Base-by-base conservation (phyloP, 2,888 invertebrate species). In the Apodemia duryi region DNA sequence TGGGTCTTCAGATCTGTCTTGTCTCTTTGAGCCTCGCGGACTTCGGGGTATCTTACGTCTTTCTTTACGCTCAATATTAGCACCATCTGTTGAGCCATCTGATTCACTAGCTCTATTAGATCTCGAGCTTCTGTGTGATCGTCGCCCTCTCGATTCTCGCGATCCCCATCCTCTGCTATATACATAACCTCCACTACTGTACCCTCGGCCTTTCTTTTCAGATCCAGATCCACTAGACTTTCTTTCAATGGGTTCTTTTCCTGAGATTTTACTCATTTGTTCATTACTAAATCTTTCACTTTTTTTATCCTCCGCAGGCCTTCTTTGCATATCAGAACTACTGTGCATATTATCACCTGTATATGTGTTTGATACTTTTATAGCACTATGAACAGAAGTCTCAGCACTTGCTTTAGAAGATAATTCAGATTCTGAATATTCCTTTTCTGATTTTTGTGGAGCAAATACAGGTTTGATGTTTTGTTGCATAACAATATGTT, bases 51-150 rank as follows among this genome's bases (percentile, higher is more conserved):
- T 94, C 81, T 86, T 93, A 80, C 91, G 94, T 83, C 79, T 87
- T 83, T 82, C 93, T 86, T 81, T 94, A 83, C 75, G 93, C 81
- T 74, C 94, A 73, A 75, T 68, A 63, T 91, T 92, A 35, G 92
- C 89, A 71, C 95, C 95, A 69, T 96, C 96, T 2, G 94, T 95
- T 32, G 96, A 95, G 51, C 94, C 94, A 74, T 96, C 96, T 0
- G 96, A 96, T 77, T 96, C 96, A 13, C 95, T 95, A 21, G 90
- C 91, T 73, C 91, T 81, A 70, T 90, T 88, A 66, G 90, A 90
- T 75, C 78, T 90, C 9, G 90, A 89, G 77, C 74, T 92, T 72
- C 85, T 92, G 80, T 78, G 91, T 80, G 79, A 91, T 76, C 81
- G 93, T 76, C 89, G 92, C 78, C 82, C 93, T 82, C 83, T 92